Evolutionary conservation across 2,888 invertebrate genomes (phyloP).

Genomic region (Patella caerulea): DNA sequence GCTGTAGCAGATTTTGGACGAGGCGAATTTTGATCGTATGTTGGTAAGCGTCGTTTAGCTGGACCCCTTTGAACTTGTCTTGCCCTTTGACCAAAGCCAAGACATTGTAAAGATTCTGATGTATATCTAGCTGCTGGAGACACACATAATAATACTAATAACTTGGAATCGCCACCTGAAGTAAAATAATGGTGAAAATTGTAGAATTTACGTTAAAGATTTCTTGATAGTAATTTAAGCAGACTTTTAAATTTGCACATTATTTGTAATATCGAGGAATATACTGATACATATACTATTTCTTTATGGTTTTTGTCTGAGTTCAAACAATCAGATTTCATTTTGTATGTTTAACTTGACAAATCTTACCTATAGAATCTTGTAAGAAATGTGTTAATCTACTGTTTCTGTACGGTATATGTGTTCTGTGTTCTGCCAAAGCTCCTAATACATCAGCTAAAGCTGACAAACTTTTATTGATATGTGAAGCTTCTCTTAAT

Average conservation of each 20-base stretch:
- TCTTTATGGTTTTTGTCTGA: too few relatives aligned
- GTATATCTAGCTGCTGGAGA: conserved; percentile 62
- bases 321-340: too few relatives aligned
- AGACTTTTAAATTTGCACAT: too few relatives aligned
- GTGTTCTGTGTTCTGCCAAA: conserved; percentile 60
- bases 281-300: too few relatives aligned
- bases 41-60: conserved; percentile 57
- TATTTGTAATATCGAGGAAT: too few relatives aligned
- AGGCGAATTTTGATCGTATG: conserved; percentile 58
- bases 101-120: conserved; percentile 64
- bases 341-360: too few relatives aligned
- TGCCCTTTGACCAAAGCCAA: conserved; percentile 65
- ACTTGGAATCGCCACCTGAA: conserved; percentile 66
- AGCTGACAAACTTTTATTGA: conserved; percentile 66
- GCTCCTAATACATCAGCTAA: conserved; percentile 66
- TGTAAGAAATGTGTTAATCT: conserved; percentile 64
- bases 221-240: too few relatives aligned
- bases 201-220: too few relatives aligned
- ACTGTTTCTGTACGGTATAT: conserved; percentile 67
- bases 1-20: conserved; percentile 15
- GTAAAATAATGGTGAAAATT: neutral
- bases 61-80: conserved; percentile 66
- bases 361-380: conserved; percentile 62
- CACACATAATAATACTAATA: conserved; percentile 63
- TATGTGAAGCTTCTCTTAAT: conserved; percentile 61